Evolutionary conservation across 2,113 vertebrate genomes (phyloP).

Genomic region (Atrichornis clamosus): DNA sequence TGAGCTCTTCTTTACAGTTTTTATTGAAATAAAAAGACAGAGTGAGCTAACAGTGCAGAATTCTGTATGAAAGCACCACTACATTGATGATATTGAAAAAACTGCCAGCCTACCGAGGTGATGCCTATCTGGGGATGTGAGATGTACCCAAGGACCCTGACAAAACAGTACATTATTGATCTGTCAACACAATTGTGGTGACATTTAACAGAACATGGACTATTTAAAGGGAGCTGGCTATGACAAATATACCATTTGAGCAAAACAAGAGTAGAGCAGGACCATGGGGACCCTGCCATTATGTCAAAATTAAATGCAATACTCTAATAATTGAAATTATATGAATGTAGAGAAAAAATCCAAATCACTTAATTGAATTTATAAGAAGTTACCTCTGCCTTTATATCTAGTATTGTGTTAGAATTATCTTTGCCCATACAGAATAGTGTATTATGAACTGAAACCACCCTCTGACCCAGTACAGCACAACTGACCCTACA

Average conservation of each 20-base stretch:
- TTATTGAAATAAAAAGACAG: not conserved
- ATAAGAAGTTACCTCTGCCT: not conserved
- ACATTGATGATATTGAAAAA: not conserved
- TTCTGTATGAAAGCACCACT: not conserved
- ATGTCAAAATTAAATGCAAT: not conserved
- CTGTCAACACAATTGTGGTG: not conserved
- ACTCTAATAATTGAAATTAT: not conserved
- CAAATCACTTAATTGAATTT: not conserved
- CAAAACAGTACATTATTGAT: not conserved
- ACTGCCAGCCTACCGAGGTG: not conserved
- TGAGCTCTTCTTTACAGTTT: not conserved
- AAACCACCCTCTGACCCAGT: not conserved
- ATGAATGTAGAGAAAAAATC: not conserved
- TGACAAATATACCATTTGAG: not conserved
- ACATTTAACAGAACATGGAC: not conserved
- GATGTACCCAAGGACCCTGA: not conserved
- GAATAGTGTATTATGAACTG: not conserved
- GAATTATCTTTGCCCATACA: not conserved
- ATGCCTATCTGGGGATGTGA: not conserved
- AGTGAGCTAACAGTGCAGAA: not conserved
- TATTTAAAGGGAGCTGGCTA: not conserved
- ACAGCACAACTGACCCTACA: not conserved
- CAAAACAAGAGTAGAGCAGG: not conserved
- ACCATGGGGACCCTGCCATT: not conserved
- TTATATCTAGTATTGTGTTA: not conserved